Evolutionary conservation across 2,797 vertebrate species (phyloP), one percentile per base, ranked within the genome.

Genomic region (Cyprinella venusta): DNA sequence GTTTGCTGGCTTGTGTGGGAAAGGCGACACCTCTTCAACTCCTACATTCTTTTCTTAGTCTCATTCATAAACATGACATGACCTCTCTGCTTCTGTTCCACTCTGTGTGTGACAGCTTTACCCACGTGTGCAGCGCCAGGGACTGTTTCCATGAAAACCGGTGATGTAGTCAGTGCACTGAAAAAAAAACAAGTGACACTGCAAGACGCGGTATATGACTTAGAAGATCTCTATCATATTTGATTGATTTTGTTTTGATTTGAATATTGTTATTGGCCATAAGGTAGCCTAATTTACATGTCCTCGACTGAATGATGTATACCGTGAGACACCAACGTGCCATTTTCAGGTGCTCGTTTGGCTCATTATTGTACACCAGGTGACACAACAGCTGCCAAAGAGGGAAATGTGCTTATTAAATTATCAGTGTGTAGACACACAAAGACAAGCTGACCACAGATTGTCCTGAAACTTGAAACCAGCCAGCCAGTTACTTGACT

Each of bases 41-140:
- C 71, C 76, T 12, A 38, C 18, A 13, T 52, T 61, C 48, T 19
- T 69, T 72, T 48, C 74, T 78, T 77, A 42, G 76, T 74, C 85
- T 90, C 88, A 83, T 89, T 91, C 77, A 89, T 84, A 87, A 84
- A 87, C 88, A 86, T 81, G 68, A 84, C 67, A 63, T 72, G 48
- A 83, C 87, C 86, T 86, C 88, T 87, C 59, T 78, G 80, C 75
- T 88, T 77, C 65, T 84, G 76, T 68, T 87, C 65, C 79, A 87
- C 85, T 83, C 86, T 75, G 83, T 68, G 72, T 52, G 75, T 65
- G 61, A 48, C 80, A 69, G 70, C 61, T 71, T 48, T 63, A 65
- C 84, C 63, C 82, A 79, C 33, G 70, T 78, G 59, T 80, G 52
- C 50, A 65, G 74, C 56, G 76, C 70, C 80, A 33, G 67, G 74